These are phyloP conservation scores for Poecilia velifera DNA, from an alignment of 2,797 vertebrate species.

Conservation along the genomic window DNA sequence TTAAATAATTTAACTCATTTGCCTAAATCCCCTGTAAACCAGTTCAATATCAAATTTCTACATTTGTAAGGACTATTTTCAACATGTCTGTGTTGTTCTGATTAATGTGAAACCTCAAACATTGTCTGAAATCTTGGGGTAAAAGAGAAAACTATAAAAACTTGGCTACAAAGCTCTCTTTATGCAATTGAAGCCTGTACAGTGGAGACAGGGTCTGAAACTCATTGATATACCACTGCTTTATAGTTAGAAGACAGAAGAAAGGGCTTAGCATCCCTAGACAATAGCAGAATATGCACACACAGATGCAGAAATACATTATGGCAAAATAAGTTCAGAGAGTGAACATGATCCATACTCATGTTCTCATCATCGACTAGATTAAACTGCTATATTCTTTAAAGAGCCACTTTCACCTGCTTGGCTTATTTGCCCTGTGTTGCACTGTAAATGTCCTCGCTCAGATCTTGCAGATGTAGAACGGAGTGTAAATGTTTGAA, in stretches of 20 bases:
- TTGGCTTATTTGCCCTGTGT: background rate
- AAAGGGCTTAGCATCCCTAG: conserved; percentile 1
- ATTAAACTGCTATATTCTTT: background rate
- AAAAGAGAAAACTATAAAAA: background rate
- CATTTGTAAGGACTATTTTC: background rate
- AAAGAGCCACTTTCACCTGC: background rate
- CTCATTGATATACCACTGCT: background rate
- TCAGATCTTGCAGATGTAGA: background rate
- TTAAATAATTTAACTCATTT: background rate
- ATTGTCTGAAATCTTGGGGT: background rate
- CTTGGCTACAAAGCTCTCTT: background rate
- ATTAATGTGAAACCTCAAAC: background rate
- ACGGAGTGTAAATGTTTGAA: conserved; percentile 23
- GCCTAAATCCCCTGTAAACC: background rate
- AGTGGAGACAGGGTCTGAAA: background rate
- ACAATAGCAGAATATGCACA: background rate
- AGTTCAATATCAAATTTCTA: background rate
- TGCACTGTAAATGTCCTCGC: background rate
- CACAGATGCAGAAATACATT: background rate
- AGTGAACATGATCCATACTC: background rate
- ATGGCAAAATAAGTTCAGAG: background rate
- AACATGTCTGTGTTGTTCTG: background rate
- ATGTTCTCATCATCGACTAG: background rate
- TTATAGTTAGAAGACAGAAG: background rate
- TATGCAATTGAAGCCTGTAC: background rate